A percentile compares a stretch with the other conserved stretches of the same genome.
Evolutionary conservation across 2,113 vertebrate genomes (phyloP).

Genomic region (Bos javanicus): DNA sequence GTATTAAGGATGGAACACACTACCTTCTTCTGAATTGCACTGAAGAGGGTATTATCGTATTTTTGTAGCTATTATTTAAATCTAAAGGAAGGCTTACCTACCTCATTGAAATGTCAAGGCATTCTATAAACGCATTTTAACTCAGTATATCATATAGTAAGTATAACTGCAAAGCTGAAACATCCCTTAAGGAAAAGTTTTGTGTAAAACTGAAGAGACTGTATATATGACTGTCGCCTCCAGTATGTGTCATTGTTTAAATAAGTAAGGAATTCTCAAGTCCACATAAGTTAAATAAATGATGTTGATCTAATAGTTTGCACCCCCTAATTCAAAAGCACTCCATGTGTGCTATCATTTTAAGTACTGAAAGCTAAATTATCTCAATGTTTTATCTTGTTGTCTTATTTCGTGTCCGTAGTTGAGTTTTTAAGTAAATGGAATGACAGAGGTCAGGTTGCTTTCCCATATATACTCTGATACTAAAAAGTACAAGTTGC

Average conservation of each 20-base stretch:
- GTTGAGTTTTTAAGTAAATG: slow-evolving; percentile 49
- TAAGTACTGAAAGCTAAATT: not conserved
- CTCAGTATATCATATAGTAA: not conserved
- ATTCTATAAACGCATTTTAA: slow-evolving; percentile 38
- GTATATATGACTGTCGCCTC: not conserved
- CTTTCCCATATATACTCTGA: not conserved
- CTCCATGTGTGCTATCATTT: slow-evolving; percentile 31
- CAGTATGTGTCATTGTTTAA: slow-evolving; percentile 34
- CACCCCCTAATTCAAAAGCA: not conserved
- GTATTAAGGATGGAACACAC: slow-evolving; percentile 9
- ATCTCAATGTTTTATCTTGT: not conserved
- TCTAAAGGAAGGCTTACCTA: slow-evolving; percentile 33
- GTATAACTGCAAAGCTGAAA: slow-evolving; percentile 6
- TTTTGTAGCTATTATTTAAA: slow-evolving; percentile 60
- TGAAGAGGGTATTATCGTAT: not conserved
- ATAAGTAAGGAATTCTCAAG: slow-evolving; percentile 15
- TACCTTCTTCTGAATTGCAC: slow-evolving; percentile 34
- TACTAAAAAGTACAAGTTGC: slow-evolving; percentile 9
- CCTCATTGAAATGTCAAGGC: slow-evolving; percentile 52
- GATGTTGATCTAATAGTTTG: slow-evolving; percentile 1
- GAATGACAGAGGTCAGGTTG: not conserved
- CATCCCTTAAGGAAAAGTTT: slow-evolving; percentile 43
- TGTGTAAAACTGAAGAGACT: not conserved
- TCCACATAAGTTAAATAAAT: not conserved
- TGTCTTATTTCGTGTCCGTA: not conserved